Conservation (phyloP, 2,113 vertebrate species). For the Cettia cetti region DNA sequence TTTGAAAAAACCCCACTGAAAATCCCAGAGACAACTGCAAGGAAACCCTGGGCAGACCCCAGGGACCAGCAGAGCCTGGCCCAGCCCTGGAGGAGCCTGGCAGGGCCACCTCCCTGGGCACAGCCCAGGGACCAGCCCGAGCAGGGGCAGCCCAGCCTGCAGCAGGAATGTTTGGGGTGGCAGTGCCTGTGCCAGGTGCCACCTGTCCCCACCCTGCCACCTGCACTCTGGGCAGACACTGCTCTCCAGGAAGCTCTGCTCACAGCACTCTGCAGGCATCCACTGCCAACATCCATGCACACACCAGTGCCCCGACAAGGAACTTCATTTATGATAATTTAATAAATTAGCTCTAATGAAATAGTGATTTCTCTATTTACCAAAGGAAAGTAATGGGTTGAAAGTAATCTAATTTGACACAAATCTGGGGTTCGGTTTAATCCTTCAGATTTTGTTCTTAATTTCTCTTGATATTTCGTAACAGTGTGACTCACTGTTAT, state of each 20-base stretch:
- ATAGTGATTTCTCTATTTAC: conserved; percentile 27
- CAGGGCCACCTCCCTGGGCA: no score
- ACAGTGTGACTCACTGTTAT: neutral
- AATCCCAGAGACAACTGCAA: neutral
- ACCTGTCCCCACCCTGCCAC: neutral
- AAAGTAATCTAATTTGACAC: neutral
- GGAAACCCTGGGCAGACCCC: accelerated
- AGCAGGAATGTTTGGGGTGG: neutral
- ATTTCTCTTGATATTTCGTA: neutral
- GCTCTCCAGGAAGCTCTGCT: conserved; percentile 10
- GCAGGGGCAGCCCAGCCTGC: neutral
- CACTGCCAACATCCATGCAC: neutral
- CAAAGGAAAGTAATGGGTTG: conserved; percentile 6
- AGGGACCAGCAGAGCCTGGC: neutral
- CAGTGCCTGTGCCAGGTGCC: neutral
- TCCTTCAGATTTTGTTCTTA: neutral
- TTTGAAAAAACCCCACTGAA: neutral
- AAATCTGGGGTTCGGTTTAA: neutral
- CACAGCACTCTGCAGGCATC: neutral
- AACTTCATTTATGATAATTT: conserved; percentile 39
- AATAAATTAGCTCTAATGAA: conserved; percentile 33
- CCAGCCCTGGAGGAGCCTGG: neutral
- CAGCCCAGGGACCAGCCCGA: no score
- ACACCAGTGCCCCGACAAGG: neutral
- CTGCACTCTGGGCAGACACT: neutral